Base-by-base conservation (phyloP, 1,140 invertebrate species). In the Zaprionus gabonicus region DNA sequence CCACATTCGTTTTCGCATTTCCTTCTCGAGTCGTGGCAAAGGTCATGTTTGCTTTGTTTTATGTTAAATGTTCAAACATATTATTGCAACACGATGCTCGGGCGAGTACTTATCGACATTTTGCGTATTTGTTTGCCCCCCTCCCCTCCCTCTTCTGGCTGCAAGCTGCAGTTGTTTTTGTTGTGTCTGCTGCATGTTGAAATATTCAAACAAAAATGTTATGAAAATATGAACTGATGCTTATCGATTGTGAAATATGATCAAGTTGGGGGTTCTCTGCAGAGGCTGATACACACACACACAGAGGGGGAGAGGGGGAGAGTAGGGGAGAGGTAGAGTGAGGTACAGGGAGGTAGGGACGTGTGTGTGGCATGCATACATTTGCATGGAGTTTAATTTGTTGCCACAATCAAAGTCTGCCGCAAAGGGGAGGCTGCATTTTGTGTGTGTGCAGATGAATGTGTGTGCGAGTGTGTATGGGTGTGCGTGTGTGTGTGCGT, bases 211-310 rank as follows among this genome's bases (percentile, higher is more conserved):
- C 76, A 88, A 78, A 91, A 85, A 80, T 73, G 75, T 75, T 88
- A 91, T 82, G 81, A 91, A 91, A 91, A 91, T 90, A 92, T 92
- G 80, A 92, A 91, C 87, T 92, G 91, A 92, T 92, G 84, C 81
- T 92, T 92, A 92, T 92, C 91, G 91, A 91, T 91, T 91, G 78
- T 92, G 87, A 92, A 92, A 92, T 91, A 91, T 91, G 80, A 91
- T 90, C 81, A 81, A 77, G 72, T 55, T 78, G 62, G 60, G 41
- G 57, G 38, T 63, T n/a, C 27, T 5, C 53, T 55, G 64, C 36
- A 38, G 46, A 17, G 70, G 59, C 28, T 71, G 49, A 46, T 27
- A 20, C 62, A 73, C 36, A 64, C 53, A 59, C 41, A 69, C 41
- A 67, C 15, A 67, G 15, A 38, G 27, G 65, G 3, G 41, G n/a